These are phyloP conservation scores for Zingel zingel DNA, from an alignment of 2,113 vertebrate species.

Conservation along the genomic window DNA sequence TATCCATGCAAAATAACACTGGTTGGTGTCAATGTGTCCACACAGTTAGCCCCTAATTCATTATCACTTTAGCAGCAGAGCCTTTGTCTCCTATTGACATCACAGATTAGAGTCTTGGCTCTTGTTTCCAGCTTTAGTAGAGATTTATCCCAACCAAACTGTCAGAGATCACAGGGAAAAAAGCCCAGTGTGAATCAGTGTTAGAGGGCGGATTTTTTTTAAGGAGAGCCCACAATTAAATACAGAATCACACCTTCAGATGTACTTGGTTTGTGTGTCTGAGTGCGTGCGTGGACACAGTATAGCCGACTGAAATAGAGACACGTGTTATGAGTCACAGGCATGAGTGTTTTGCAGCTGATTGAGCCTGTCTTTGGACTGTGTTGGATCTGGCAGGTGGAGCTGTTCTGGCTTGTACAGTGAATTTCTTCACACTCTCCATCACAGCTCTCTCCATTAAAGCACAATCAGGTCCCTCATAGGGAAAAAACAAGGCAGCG, in stretches of 20 bases:
- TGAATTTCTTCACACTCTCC: conserved; percentile 47
- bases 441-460: conserved; percentile 62
- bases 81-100: conserved; percentile 71
- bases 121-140: conserved; percentile 61
- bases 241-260: conserved; percentile 32
- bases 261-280: neutral
- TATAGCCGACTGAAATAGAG: neutral
- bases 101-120: conserved; percentile 74
- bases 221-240: conserved; percentile 36
- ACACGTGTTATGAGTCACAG: conserved; percentile 30
- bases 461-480: conserved; percentile 62
- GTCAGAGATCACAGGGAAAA: conserved; percentile 43
- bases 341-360: conserved; percentile 23
- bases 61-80: conserved; percentile 65
- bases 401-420: conserved; percentile 46
- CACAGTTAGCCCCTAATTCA: conserved; percentile 52
- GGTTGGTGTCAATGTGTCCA: conserved; percentile 38
- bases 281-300: neutral
- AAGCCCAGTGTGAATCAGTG: conserved; percentile 25
- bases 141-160: conserved; percentile 64
- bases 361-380: conserved; percentile 43
- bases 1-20: conserved; percentile 33
- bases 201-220: conserved; percentile 23
- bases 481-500: conserved; percentile 38
- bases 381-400: conserved; percentile 44